These are phyloP conservation scores for Pluvialis apricaria DNA, from an alignment of 2,113 vertebrate species.

Conservation along the genomic window DNA sequence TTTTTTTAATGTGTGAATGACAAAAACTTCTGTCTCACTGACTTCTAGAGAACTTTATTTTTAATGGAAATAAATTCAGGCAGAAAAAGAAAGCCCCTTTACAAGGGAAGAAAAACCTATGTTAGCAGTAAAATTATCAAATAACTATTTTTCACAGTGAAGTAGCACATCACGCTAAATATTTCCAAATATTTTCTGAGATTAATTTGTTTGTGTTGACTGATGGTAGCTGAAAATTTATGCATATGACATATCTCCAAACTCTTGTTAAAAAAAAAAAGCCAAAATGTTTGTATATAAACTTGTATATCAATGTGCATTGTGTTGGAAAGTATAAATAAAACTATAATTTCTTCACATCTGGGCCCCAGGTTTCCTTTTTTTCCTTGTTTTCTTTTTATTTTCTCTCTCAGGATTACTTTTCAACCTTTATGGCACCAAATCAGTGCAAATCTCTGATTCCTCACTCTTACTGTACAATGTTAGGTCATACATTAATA, in stretches of 20 bases:
- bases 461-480: background rate
- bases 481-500: background rate
- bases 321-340: background rate
- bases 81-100: background rate
- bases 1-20: background rate
- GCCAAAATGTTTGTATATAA: background rate
- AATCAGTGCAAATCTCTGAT: background rate
- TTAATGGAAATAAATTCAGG: background rate
- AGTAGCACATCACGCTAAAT: too few species aligned
- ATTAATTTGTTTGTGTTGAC: background rate
- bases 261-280: background rate
- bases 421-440: background rate
- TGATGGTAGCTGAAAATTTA: background rate
- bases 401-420: background rate
- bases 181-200: background rate
- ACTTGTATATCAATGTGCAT: background rate
- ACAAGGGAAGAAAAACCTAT: background rate
- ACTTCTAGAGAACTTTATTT: background rate
- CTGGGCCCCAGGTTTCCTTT: background rate
- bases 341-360: background rate
- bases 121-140: background rate
- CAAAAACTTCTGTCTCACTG: background rate
- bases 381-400: background rate
- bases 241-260: background rate
- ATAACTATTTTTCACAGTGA: background rate